Base-by-base conservation (phyloP, 2,797 vertebrate genomes). In the Lepilemur ruficaudatus region DNA sequence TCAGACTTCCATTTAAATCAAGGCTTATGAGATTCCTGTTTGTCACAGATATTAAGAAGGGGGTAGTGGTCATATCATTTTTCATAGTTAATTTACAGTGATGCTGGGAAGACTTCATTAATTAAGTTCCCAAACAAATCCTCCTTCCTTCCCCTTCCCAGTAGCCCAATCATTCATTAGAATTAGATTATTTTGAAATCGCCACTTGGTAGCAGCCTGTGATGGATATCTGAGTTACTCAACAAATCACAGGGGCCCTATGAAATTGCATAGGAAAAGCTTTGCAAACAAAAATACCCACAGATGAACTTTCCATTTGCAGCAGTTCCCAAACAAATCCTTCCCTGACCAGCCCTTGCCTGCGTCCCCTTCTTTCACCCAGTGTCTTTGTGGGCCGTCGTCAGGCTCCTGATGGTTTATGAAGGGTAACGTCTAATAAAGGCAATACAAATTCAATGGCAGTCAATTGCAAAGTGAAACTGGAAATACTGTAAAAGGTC, bases 101-200 rank as follows among this genome's bases (percentile, higher is more conserved):
- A 93, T 90, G 35, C 43, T 69, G 35, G n/a, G 67, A 96, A 93
- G 52, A 35, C 55, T 88, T 95, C 15, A 94, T 93, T 97, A 96
- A 95, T 94, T 97, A 96, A 97, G n/a, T 52, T 81, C 35, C 70
- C 80, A 88, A 96, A 80, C 25, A 95, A 83, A 89, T 20, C 9
- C 46, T 52, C 35, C 46, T 96, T 43, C 32, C 25, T 85, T 61
- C 35, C 41, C 61, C 20, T 89, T 91, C 38, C 94, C 70, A 86
- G 28, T 67, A 83, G 48, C 52, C 57, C 22, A 92, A 0, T 41
- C 67, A 81, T 72, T 87, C 76, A 63, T 55, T 91, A 84, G 75
- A 93, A 75, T 70, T 73, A 67, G 38, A 48, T 93, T 57, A 91
- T 72, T 94, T 89, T 83, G 67, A 96, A 97, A 93, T 94, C 76